Evolutionary conservation across 2,888 invertebrate genomes (phyloP).

Genomic region (Salpingus planirostris): DNA sequence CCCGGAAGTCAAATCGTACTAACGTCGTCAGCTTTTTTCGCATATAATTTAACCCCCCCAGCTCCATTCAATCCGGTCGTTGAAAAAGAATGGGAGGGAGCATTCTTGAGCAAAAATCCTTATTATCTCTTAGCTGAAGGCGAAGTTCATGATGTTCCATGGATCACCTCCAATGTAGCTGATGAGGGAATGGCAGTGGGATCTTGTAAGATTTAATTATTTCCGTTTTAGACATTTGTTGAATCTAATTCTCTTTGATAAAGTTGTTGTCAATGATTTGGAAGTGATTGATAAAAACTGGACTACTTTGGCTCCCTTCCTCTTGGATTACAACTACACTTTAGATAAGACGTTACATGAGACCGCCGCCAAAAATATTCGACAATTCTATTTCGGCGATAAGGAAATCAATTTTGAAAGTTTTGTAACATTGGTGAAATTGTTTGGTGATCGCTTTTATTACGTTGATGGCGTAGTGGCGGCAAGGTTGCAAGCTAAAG

Average conservation of each 20-base stretch:
- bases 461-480: slow-evolving; percentile 46
- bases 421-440: slow-evolving; percentile 1
- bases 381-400: slow-evolving; percentile 15
- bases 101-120: slow-evolving; percentile 32
- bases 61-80: slow-evolving; percentile 28
- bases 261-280: slow-evolving; percentile 3
- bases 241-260: too few species aligned
- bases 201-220: slow-evolving; percentile 10
- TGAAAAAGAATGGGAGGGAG: slow-evolving; percentile 7
- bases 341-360: slow-evolving; percentile 6
- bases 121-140: slow-evolving; percentile 26
- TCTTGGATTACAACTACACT: slow-evolving; percentile 19
- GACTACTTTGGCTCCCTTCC: slow-evolving; percentile 15
- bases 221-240: too few species aligned
- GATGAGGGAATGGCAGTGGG: slow-evolving; percentile 27
- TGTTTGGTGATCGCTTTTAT: slow-evolving; percentile 49
- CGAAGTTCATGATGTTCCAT: slow-evolving; percentile 29
- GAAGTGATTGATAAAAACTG: slow-evolving; percentile 13
- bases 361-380: slow-evolving; percentile 11
- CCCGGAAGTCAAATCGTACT: slow-evolving; percentile 22
- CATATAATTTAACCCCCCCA: slow-evolving; percentile 19
- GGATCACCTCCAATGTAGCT: slow-evolving; percentile 33
- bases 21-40: slow-evolving; percentile 6
- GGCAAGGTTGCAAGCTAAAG: slow-evolving; percentile 47
- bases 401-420: slow-evolving; percentile 3